phyloP scores from a whole-genome alignment of 2,888 invertebrate genomes.

The Torymus auratus region DNA sequence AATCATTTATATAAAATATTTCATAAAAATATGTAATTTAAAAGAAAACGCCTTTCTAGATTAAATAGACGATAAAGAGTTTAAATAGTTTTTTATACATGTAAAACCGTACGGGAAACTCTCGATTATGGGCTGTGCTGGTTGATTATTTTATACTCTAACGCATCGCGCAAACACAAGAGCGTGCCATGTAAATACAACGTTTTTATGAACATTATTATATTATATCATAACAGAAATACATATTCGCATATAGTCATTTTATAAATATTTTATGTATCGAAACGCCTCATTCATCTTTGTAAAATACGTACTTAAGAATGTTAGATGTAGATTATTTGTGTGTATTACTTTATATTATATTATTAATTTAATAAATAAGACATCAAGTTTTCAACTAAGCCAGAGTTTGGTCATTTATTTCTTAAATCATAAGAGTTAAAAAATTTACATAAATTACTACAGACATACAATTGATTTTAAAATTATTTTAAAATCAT shows the following conservation, averaged over 20 bases:
- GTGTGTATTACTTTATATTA: constrained; percentile 25
- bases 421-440: constrained; percentile 33
- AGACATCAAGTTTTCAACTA: constrained; percentile 31
- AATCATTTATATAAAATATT: constrained; percentile 14
- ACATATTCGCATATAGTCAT: not conserved
- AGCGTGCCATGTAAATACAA: constrained; percentile 41
- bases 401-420: constrained; percentile 30
- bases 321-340: constrained; percentile 22
- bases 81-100: constrained; percentile 2
- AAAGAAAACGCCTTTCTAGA: not conserved
- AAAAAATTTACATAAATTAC: constrained; percentile 8
- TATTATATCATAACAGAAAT: not conserved
- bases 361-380: constrained; percentile 35
- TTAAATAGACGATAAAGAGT: not conserved
- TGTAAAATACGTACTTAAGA: constrained; percentile 38
- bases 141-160: constrained; percentile 35
- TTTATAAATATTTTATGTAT: constrained; percentile 18
- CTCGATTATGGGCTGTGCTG: constrained; percentile 29
- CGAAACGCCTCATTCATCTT: constrained; percentile 2
- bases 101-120: constrained; percentile 12
- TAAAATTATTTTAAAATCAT: too few relatives aligned
- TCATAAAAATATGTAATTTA: not conserved
- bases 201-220: constrained; percentile 19
- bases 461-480: constrained; percentile 5
- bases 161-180: constrained; percentile 16